Percentiles rank a stretch among this genome's conserved stretches.
phyloP scores from a whole-genome alignment of 2,888 invertebrate genomes.

The Nemapogon koenigi region DNA sequence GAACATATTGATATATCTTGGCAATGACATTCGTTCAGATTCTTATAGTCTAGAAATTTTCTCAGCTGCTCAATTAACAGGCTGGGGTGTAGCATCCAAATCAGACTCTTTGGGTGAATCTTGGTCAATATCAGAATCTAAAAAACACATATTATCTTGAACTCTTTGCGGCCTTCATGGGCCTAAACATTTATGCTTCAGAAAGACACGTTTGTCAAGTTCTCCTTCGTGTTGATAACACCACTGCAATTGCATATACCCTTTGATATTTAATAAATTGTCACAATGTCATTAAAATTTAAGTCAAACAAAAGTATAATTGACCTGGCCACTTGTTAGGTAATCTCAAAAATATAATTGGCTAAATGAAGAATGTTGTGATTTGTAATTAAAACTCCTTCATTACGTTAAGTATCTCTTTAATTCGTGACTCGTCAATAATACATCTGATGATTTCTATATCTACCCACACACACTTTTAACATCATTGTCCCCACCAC shows the following conservation, averaged over 20 bases:
- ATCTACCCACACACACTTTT: too few species aligned
- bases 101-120: conserved; percentile 10
- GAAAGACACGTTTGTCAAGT: conserved; percentile 8
- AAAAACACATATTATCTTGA: conserved; percentile 13
- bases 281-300: too few species aligned
- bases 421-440: too few species aligned
- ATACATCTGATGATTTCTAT: too few species aligned
- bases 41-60: conserved; percentile 13
- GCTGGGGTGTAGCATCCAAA: conserved; percentile 13
- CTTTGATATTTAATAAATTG: too few species aligned
- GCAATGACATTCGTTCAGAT: neutral
- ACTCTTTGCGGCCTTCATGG: conserved; percentile 13
- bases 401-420: too few species aligned
- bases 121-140: conserved; percentile 8
- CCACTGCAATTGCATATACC: conserved; percentile 16
- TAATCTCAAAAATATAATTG: too few species aligned
- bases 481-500: too few species aligned
- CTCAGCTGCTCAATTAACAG: conserved; percentile 13
- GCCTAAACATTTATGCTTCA: conserved; percentile 13
- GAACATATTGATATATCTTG: neutral
- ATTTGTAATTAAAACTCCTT: too few species aligned
- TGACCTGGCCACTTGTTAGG: too few species aligned
- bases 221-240: conserved; percentile 16
- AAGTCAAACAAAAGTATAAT: too few species aligned
- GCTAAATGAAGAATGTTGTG: too few species aligned